These are phyloP conservation scores for Drosophila pseudoobscura DNA, from an alignment of 1,140 invertebrate species.

Conservation along the genomic window DNA sequence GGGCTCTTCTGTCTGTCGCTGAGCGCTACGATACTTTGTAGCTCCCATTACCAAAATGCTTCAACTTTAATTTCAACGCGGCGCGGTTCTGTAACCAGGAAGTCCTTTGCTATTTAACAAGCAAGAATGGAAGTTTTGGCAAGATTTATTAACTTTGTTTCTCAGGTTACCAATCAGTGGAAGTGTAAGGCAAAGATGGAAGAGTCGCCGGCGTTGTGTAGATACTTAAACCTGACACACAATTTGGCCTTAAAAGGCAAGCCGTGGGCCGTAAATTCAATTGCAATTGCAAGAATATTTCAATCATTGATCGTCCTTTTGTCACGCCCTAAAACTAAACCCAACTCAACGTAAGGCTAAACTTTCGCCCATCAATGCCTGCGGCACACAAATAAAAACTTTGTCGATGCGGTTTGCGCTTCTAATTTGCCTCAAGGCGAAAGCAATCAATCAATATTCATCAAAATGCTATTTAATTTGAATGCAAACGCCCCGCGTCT, in stretches of 20 bases:
- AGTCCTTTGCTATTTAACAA: constrained; percentile 31
- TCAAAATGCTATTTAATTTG: constrained; percentile 77
- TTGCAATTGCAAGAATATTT: constrained; percentile 26
- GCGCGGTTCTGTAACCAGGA: constrained; percentile 12
- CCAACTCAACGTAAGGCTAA: constrained; percentile 46
- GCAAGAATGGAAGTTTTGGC: not conserved
- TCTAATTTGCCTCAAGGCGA: constrained; percentile 74
- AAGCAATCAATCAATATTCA: constrained; percentile 79
- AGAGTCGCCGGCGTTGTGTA: too few relatives aligned
- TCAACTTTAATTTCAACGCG: constrained; percentile 17
- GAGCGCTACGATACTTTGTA: constrained; percentile 33
- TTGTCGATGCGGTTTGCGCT: constrained; percentile 67
- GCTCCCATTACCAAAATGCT: constrained; percentile 39
- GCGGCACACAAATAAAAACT: constrained; percentile 49
- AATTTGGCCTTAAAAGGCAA: not conserved
- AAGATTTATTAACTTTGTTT: not conserved
- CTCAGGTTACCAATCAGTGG: not conserved
- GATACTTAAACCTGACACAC: too few relatives aligned
- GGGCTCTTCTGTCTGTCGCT: constrained; percentile 6
- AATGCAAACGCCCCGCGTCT: constrained; percentile 53
- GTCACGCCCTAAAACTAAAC: not conserved
- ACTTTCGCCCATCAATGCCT: constrained; percentile 32
- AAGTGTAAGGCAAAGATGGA: too few relatives aligned
- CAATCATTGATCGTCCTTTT: not conserved
- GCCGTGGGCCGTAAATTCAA: constrained; percentile 10